phyloP scores from a whole-genome alignment of 2,888 invertebrate genomes.

The Anoplius nigerrimus region DNA sequence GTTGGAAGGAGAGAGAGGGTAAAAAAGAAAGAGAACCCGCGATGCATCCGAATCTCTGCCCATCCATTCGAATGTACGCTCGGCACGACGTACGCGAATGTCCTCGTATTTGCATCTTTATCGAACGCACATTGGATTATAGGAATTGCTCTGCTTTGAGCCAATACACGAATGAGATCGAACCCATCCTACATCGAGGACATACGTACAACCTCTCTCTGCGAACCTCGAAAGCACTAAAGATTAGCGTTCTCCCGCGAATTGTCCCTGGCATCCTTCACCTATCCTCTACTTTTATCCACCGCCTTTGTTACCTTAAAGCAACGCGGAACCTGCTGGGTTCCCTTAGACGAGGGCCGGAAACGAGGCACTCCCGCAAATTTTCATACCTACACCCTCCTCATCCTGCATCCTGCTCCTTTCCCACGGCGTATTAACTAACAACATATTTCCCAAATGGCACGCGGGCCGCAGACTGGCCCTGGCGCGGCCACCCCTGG shows the following conservation, averaged over 20 bases:
- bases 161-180: background rate
- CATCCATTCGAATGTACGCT: constrained; percentile 8
- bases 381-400: background rate
- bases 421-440: constrained; percentile 34
- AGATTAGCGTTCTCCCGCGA: too few relatives aligned
- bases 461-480: constrained; percentile 24
- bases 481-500: constrained; percentile 32
- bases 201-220: background rate
- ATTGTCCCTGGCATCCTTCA: too few relatives aligned
- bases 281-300: too few relatives aligned
- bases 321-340: too few relatives aligned
- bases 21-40: background rate
- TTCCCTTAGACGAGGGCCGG: too few relatives aligned
- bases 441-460: constrained; percentile 53
- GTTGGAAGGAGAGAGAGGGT: background rate
- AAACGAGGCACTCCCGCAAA: too few relatives aligned
- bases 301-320: too few relatives aligned
- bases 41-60: background rate
- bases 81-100: background rate
- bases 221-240: too few relatives aligned
- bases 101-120: constrained; percentile 57
- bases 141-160: constrained; percentile 30
- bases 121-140: constrained; percentile 51
- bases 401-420: background rate
- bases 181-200: background rate